Evolutionary conservation across 1,140 invertebrate species (phyloP).

Genomic region (Caenorhabditis latens): DNA sequence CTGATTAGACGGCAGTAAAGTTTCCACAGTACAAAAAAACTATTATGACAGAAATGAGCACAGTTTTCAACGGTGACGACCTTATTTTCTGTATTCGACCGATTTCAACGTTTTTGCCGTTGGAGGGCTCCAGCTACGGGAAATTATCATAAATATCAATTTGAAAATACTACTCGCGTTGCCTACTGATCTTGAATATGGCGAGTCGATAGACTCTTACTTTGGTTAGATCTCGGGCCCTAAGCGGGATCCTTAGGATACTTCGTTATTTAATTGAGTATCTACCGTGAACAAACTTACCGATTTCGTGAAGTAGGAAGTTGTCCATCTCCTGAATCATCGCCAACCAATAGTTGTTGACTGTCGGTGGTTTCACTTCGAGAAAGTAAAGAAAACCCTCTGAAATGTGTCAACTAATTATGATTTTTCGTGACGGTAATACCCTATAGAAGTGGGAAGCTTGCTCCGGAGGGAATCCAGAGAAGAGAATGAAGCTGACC

Average conservation of each 20-base stretch:
- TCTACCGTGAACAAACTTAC: constrained; percentile 49
- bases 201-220: too few relatives aligned
- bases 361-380: constrained; percentile 70
- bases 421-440: background rate
- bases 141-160: too few relatives aligned
- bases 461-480: constrained; percentile 55
- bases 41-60: too few relatives aligned
- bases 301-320: constrained; percentile 72
- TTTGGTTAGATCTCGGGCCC: too few relatives aligned
- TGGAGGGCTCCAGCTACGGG: too few relatives aligned
- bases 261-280: background rate
- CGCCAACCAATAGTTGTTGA: constrained; percentile 68
- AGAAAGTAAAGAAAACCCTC: constrained; percentile 72
- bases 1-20: too few relatives aligned
- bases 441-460: constrained; percentile 57
- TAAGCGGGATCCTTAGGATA: background rate
- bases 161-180: too few relatives aligned
- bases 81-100: too few relatives aligned
- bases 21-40: too few relatives aligned
- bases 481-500: constrained; percentile 63
- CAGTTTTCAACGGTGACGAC: too few relatives aligned
- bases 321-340: constrained; percentile 67
- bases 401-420: constrained; percentile 63
- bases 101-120: too few relatives aligned
- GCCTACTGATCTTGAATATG: too few relatives aligned